Evolutionary conservation across 2,797 vertebrate species (phyloP), one percentile per base, ranked within the genome.

Genomic region (Pantherophis alleghaniensis): DNA sequence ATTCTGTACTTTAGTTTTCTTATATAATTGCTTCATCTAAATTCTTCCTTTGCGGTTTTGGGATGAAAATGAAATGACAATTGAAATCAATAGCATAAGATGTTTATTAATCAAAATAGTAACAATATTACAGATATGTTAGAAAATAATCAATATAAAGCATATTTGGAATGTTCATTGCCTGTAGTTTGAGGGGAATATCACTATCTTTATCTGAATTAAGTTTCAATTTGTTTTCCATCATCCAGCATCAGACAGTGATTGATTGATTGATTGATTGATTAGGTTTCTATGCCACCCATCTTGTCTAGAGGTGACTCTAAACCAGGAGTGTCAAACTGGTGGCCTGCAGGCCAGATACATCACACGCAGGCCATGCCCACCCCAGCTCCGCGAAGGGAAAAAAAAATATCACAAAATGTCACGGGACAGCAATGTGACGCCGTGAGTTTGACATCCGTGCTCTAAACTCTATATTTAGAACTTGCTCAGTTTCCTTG

Each of bases 391-490:
- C 57, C 2, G 1, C 7, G 6, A 60, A 60, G 2, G 2, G 7
- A 2, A 60, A 20, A 60, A 22, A 47, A 47, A 60, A 0, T 24
- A 0, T 24, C 6, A 7, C 20, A 20, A 60, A 60, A 60, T 60
- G 59, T 60, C 59, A 60, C 0, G 0, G 9, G 59, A 60, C 7
- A 0, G 0, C 59, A 60, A 60, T 7, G 22, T 60, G 20, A 60
- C 2, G 2, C 59, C 2, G 0, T 24, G 6, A 60, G 59, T 60
- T 60, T 24, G 59, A 24, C 2, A 60, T 2, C 6, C 5, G 0
- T 60, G 20, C 61, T 66, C 12, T 66, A 66, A 13, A 66, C 5
- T n/a, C 63, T 66, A 66, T 13, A 74, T 74, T 74, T 74, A 74
- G 32, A 74, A 18, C 16, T 37, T 74, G 69, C 20, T 74, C 7